Percentiles rank a stretch among this genome's conserved stretches.
Evolutionary conservation across 2,888 invertebrate genomes (phyloP).

Genomic region (Leptopterna dolabrata): DNA sequence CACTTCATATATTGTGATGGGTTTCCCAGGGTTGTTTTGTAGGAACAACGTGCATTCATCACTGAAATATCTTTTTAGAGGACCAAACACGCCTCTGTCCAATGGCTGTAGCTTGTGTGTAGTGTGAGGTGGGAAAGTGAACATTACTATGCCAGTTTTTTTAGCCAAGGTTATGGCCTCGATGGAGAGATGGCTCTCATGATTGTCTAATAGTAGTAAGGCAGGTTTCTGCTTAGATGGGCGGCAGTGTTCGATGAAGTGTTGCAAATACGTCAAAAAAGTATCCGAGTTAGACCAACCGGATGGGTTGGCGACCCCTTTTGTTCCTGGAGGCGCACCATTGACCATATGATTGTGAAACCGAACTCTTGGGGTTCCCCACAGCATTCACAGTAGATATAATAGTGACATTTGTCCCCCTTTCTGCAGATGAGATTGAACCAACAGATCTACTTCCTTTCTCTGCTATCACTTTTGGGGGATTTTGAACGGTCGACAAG

Average conservation of each 20-base stretch:
- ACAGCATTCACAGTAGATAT: not conserved
- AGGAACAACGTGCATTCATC: not conserved
- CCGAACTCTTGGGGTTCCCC: conserved; percentile 61
- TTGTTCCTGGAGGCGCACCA: conserved; percentile 62
- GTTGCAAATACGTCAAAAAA: conserved; percentile 57
- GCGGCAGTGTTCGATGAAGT: not conserved
- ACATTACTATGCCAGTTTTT: not conserved
- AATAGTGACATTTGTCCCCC: not conserved
- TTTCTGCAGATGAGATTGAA: not conserved
- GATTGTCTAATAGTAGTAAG: not conserved
- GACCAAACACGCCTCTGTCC: conserved; percentile 8
- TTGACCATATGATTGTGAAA: conserved; percentile 63
- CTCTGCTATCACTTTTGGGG: not conserved
- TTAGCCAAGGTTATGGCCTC: not conserved
- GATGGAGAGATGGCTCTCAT: not conserved
- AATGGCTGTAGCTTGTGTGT: not conserved
- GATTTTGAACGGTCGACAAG: not conserved
- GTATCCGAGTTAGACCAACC: conserved; percentile 63
- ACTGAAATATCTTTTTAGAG: not conserved
- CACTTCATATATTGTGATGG: not conserved
- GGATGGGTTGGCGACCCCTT: conserved; percentile 61
- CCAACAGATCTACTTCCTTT: not conserved
- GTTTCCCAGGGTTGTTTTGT: conserved; percentile 3
- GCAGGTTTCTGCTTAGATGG: too few species aligned
- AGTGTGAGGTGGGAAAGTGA: not conserved